Evolutionary conservation across 2,888 invertebrate genomes (phyloP).

Genomic region (Galerucella nymphaeae): DNA sequence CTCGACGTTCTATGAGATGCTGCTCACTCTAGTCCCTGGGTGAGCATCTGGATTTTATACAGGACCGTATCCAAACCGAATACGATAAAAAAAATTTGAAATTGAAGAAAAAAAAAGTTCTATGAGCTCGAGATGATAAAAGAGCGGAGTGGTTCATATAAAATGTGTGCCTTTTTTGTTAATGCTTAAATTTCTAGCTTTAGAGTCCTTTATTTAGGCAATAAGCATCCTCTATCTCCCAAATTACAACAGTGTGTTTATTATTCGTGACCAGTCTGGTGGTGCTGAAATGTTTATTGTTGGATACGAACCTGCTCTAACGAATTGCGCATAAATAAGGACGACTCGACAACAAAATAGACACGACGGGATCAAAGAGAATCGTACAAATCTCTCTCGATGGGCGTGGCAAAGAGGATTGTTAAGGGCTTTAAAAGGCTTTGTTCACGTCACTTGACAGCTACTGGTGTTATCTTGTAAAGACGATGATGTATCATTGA

Average conservation of each 20-base stretch:
- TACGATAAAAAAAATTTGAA: not conserved
- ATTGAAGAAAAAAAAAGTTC: not conserved
- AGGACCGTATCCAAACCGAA: slow-evolving; percentile 33
- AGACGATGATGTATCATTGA: slow-evolving; percentile 38
- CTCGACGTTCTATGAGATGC: slow-evolving; percentile 4
- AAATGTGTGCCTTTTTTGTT: too few relatives aligned
- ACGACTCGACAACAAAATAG: slow-evolving; percentile 45
- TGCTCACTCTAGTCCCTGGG: slow-evolving; percentile 29
- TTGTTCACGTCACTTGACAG: slow-evolving; percentile 51
- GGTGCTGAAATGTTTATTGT: not conserved
- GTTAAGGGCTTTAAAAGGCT: slow-evolving; percentile 52
- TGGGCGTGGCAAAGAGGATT: slow-evolving; percentile 53
- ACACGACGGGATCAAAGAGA: slow-evolving; percentile 40
- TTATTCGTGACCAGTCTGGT: too few relatives aligned
- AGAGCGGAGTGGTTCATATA: too few relatives aligned
- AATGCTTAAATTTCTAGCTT: too few relatives aligned
- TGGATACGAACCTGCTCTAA: slow-evolving; percentile 22
- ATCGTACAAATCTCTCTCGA: slow-evolving; percentile 49
- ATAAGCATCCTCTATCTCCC: too few relatives aligned
- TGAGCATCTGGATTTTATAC: slow-evolving; percentile 46
- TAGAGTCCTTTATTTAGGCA: too few relatives aligned
- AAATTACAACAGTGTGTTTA: too few relatives aligned
- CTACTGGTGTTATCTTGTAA: slow-evolving; percentile 47
- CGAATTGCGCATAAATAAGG: slow-evolving; percentile 29
- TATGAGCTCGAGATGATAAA: too few relatives aligned